These are phyloP conservation scores for Babylonia areolata DNA, from an alignment of 1,140 invertebrate genomes.

Conservation along the genomic window DNA sequence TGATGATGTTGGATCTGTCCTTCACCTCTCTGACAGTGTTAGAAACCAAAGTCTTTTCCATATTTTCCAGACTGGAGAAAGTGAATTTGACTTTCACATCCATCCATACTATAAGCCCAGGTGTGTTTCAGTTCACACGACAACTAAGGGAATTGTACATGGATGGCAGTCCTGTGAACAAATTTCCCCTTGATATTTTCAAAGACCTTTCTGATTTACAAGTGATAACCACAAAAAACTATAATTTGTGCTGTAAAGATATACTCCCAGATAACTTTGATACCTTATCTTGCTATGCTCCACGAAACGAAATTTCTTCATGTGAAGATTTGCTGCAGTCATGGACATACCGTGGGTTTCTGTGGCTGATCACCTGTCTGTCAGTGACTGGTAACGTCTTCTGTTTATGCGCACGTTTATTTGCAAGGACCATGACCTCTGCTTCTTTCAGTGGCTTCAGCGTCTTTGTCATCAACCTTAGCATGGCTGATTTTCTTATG, in stretches of 20 bases:
- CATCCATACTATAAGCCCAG: background rate
- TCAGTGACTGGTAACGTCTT: too few species aligned
- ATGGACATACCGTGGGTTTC: too few species aligned
- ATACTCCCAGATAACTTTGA: background rate
- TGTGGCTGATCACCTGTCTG: too few species aligned
- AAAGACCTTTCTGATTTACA: background rate
- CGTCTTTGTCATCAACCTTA: too few species aligned
- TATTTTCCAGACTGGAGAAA: background rate
- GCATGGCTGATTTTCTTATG: too few species aligned
- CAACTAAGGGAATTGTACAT: background rate
- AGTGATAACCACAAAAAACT: background rate
- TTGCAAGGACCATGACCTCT: background rate
- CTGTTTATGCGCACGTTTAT: too few species aligned
- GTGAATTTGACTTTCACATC: background rate
- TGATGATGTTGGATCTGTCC: background rate
- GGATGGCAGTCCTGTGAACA: background rate
- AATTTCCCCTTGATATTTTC: background rate
- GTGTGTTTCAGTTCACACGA: background rate
- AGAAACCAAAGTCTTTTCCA: background rate
- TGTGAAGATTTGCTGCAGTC: too few species aligned
- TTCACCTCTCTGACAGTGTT: background rate
- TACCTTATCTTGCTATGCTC: background rate
- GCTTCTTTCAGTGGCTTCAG: background rate
- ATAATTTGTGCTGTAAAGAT: background rate
- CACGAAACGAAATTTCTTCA: background rate